phyloP scores from a whole-genome alignment of 2,113 vertebrate species.

The Chrysochloris asiatica region DNA sequence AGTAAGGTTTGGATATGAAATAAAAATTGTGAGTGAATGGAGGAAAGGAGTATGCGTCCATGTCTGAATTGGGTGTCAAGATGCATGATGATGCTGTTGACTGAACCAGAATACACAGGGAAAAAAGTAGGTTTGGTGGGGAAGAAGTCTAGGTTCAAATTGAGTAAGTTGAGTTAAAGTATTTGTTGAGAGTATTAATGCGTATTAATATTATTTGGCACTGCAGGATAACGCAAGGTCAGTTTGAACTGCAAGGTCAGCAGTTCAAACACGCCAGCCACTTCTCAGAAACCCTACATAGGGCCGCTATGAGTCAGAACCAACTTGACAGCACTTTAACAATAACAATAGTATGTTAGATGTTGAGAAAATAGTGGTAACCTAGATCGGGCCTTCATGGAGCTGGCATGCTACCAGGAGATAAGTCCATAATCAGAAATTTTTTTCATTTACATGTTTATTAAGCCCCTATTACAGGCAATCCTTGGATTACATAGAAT shows the following conservation, averaged over 20 bases:
- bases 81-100: not conserved
- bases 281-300: no score
- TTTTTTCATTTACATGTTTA: constrained; percentile 34
- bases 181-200: not conserved
- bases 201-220: no score
- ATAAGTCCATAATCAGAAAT: constrained; percentile 33
- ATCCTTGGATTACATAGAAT: not conserved
- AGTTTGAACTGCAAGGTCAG: no score
- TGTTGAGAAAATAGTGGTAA: constrained; percentile 26
- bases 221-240: no score
- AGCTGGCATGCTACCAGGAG: not conserved
- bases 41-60: constrained; percentile 18
- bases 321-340: no score
- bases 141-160: constrained; percentile 40
- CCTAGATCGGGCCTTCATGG: not conserved
- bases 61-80: constrained; percentile 26
- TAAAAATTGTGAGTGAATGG: constrained; percentile 17
- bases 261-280: no score
- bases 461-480: constrained; percentile 21
- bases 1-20: not conserved
- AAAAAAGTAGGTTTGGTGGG: constrained; percentile 25
- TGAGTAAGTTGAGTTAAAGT: not conserved
- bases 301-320: no score
- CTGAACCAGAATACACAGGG: not conserved
- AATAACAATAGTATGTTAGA: no score